A percentile compares a stretch with the other conserved stretches of the same genome.
phyloP scores from a whole-genome alignment of 2,888 invertebrate species.

The Apocheima hispidaria region DNA sequence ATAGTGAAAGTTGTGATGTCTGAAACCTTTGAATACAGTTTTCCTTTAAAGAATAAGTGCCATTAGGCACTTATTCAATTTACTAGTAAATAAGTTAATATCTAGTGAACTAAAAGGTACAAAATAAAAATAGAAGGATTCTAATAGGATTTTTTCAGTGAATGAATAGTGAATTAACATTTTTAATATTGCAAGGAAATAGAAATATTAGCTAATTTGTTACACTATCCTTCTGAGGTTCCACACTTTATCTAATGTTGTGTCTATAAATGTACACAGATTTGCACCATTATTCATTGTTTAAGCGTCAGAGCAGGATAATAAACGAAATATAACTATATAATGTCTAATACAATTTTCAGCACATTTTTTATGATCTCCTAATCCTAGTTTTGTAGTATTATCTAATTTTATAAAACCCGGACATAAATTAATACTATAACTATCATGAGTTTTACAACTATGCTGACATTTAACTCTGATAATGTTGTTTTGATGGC shows the following conservation, averaged over 20 bases:
- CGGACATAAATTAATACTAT: constrained; percentile 16
- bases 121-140: background rate
- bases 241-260: background rate
- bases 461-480: constrained; percentile 14
- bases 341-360: constrained; percentile 17
- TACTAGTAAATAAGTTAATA: background rate
- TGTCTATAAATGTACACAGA: background rate
- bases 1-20: constrained; percentile 3
- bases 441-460: constrained; percentile 23
- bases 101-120: background rate
- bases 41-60: background rate
- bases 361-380: constrained; percentile 10
- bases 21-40: background rate
- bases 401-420: constrained; percentile 27
- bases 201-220: background rate
- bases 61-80: too few relatives aligned
- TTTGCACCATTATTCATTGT: constrained; percentile 1
- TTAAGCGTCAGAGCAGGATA: background rate
- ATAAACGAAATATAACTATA: constrained; percentile 14
- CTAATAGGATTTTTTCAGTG: background rate
- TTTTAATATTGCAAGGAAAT: background rate
- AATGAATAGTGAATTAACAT: background rate
- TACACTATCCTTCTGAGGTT: background rate
- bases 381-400: background rate
- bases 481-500: constrained; percentile 17